Percentiles rank a stretch among this genome's conserved stretches.
Conservation (phyloP, 2,797 vertebrate genomes). For the Sebastes hopkinsi region DNA sequence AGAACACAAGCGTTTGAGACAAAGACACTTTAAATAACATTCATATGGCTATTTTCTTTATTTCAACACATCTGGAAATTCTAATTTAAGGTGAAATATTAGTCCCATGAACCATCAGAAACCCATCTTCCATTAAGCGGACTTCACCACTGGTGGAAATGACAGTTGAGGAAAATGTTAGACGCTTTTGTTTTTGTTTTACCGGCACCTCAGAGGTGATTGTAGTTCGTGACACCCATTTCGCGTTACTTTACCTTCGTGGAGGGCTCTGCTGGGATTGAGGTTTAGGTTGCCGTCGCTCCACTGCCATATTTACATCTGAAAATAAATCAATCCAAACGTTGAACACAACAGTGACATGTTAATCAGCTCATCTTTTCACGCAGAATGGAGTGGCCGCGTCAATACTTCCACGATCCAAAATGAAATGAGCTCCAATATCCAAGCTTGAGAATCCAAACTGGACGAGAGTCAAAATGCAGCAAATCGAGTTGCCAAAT, state of each 20-base stretch:
- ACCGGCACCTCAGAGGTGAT: conserved; percentile 61
- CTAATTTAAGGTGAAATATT: conserved; percentile 3
- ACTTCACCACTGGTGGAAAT: conserved; percentile 31
- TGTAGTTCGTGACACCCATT: conserved; percentile 77
- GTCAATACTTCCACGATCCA: conserved; percentile 65
- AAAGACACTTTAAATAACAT: conserved; percentile 76
- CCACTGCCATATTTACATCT: conserved; percentile 99
- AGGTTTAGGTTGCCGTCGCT: conserved; percentile 96
- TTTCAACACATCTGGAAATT: conserved; percentile 70
- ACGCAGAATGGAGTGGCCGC: conserved; percentile 60
- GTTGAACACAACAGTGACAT: conserved; percentile 89
- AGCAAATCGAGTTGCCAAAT: conserved; percentile 41
- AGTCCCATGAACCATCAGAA: conserved; percentile 3
- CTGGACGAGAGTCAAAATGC: conserved; percentile 51
- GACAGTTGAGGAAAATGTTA: conserved; percentile 43
- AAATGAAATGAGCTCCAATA: conserved; percentile 61
- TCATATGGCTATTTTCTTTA: conserved; percentile 73
- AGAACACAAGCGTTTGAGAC: conserved; percentile 46
- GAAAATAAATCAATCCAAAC: conserved; percentile 99
- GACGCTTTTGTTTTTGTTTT: conserved; percentile 42
- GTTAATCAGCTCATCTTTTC: conserved; percentile 61
- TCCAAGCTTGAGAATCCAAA: conserved; percentile 67
- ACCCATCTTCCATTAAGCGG: conserved; percentile 25
- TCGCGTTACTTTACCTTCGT: conserved; percentile 98
- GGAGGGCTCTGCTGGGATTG: conserved; percentile 96